These are phyloP conservation scores for Melanerpes aurifrons DNA, from an alignment of 2,113 vertebrate genomes.

Conservation along the genomic window DNA sequence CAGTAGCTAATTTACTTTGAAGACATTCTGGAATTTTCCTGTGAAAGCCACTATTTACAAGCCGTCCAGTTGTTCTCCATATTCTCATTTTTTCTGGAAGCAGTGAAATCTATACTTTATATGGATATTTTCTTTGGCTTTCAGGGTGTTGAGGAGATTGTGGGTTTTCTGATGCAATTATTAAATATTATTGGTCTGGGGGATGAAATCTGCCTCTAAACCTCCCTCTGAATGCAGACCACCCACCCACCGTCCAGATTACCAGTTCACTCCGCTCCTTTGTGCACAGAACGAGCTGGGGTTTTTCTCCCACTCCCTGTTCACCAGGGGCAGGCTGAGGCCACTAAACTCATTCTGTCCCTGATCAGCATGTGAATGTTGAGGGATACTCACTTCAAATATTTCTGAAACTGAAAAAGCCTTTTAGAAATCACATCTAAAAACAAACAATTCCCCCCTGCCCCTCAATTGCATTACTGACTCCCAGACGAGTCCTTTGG, in stretches of 20 bases:
- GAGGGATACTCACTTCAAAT: constrained; percentile 47
- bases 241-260: constrained; percentile 19
- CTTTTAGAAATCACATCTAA: constrained; percentile 63
- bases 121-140: constrained; percentile 47
- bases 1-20: constrained; percentile 75
- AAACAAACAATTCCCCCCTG: constrained; percentile 47
- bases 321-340: constrained; percentile 39
- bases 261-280: background rate
- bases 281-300: background rate
- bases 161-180: background rate
- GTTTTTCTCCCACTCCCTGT: background rate
- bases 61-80: constrained; percentile 18
- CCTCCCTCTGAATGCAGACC: constrained; percentile 56
- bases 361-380: constrained; percentile 56
- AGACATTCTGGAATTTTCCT: constrained; percentile 65
- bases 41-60: constrained; percentile 17
- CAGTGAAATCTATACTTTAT: background rate
- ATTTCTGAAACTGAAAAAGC: constrained; percentile 59
- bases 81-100: constrained; percentile 23
- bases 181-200: constrained; percentile 6
- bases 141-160: background rate
- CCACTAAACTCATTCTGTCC: constrained; percentile 14
- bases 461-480: background rate
- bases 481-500: constrained; percentile 28
- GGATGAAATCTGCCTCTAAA: constrained; percentile 27